These are phyloP conservation scores for Drosophila biarmipes DNA, from an alignment of 1,140 invertebrate genomes.

Conservation along the genomic window DNA sequence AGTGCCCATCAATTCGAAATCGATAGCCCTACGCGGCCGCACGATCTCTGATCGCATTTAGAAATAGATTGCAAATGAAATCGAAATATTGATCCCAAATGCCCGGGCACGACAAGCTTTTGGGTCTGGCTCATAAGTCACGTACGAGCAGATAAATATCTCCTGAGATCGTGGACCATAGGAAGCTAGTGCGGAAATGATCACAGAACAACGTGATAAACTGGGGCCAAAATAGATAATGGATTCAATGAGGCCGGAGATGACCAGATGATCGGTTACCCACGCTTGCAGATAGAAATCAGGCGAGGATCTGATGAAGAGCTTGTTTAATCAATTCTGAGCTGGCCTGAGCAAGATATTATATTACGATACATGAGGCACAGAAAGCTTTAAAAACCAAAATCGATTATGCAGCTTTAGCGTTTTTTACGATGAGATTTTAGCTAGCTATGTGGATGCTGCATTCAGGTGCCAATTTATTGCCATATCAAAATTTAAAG, in stretches of 20 bases:
- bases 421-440: no score
- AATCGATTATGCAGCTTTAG: not conserved
- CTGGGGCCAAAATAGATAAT: conserved; percentile 17
- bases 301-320: not conserved
- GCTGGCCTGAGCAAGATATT: not conserved
- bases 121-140: conserved; percentile 48
- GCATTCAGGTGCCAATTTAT: not conserved
- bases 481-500: not conserved
- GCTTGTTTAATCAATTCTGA: not conserved
- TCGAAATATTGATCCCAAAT: conserved; percentile 42
- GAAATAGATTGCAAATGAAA: conserved; percentile 58
- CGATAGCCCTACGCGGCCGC: conserved; percentile 62
- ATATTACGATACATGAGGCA: not conserved
- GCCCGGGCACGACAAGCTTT: conserved; percentile 41
- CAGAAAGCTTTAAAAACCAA: not conserved
- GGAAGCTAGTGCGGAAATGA: conserved; percentile 9
- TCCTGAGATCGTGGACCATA: conserved; percentile 13
- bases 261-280: conserved; percentile 29
- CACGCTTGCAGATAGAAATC: not conserved
- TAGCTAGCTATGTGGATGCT: not conserved
- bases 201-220: conserved; percentile 26
- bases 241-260: conserved; percentile 9
- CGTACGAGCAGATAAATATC: conserved; percentile 50
- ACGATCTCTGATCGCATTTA: conserved; percentile 49
- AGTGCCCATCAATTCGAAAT: conserved; percentile 68